Percentiles rank a stretch among this genome's conserved stretches.
Evolutionary conservation across 2,888 invertebrate species (phyloP).

Genomic region (Pristionchus entomophagus): DNA sequence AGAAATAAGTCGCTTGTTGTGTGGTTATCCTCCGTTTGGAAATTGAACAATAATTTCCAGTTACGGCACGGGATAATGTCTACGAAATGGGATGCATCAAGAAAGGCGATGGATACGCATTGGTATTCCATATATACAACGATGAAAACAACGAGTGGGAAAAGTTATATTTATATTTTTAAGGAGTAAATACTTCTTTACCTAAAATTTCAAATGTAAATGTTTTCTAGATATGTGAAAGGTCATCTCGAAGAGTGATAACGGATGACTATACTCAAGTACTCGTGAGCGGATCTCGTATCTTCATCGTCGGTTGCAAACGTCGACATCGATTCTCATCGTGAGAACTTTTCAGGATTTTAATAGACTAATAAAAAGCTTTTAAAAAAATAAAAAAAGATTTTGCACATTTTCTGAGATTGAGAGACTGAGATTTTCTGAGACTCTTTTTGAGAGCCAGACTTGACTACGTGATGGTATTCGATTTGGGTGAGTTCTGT

Average conservation of each 20-base stretch:
- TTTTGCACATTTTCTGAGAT: too few relatives aligned
- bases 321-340: background rate
- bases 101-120: background rate
- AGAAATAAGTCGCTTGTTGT: too few relatives aligned
- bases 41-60: too few relatives aligned
- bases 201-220: too few relatives aligned
- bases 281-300: background rate
- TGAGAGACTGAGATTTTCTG: too few relatives aligned
- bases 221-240: background rate
- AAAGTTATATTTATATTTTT: too few relatives aligned
- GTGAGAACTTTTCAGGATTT: too few relatives aligned
- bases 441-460: background rate
- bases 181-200: too few relatives aligned
- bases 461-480: background rate
- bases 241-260: background rate
- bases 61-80: background rate
- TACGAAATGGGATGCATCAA: background rate
- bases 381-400: too few relatives aligned
- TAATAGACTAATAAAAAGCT: background rate
- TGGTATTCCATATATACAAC: background rate
- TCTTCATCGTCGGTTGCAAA: background rate
- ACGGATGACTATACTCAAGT: background rate
- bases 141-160: background rate
- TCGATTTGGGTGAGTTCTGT: background rate
- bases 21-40: too few relatives aligned